Base-by-base conservation (phyloP, 2,797 vertebrate genomes). In the Microctenopoma lineatum region DNA sequence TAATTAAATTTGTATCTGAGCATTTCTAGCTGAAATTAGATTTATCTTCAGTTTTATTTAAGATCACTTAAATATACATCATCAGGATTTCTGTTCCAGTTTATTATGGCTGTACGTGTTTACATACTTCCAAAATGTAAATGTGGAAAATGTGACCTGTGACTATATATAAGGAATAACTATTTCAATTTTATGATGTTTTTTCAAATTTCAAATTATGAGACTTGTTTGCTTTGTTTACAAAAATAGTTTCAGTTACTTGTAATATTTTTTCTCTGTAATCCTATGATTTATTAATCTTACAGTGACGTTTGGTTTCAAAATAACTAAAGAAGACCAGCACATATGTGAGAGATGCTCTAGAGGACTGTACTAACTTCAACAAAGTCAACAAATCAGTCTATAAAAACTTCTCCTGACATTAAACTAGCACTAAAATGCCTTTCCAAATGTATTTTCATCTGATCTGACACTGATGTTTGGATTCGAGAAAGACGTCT, bases 391-490 rank as follows among this genome's bases (percentile, higher is more conserved):
- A 63, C 2, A 9, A 2, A 4, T 4, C 13, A 25, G 15, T 18
- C 9, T 48, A 32, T 3, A 6, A 41, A 47, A 42, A 21, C 15
- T 32, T 27, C 3, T 4, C 13, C 32, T 27, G 52, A 32, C 29
- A 32, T 7, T 14, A 73, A 53, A 54, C 15, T 11, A 50, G 38
- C 11, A 12, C 9, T 41, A 41, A 41, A 41, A 41, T 4, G 12
- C 1, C 14, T 53, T 60, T 42, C 11, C 36, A 36, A 36, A 36
- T 36, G 36, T 2, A 11, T 36, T 36, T 11, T 5, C n/a, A 61
- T 64, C 60, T 63, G 44, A 67, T 66, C 52, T 75, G 61, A 70
- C 55, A 39, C 52, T 46, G 39, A 21, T 70, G 78, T 70, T 75
- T 60, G 34, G 51, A 64, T 58, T 65, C 7, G 4, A 79, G 64